Evolutionary conservation across 2,888 invertebrate species (phyloP), one percentile per base, ranked within the genome.

Genomic region (Drosophila melanocephala): DNA sequence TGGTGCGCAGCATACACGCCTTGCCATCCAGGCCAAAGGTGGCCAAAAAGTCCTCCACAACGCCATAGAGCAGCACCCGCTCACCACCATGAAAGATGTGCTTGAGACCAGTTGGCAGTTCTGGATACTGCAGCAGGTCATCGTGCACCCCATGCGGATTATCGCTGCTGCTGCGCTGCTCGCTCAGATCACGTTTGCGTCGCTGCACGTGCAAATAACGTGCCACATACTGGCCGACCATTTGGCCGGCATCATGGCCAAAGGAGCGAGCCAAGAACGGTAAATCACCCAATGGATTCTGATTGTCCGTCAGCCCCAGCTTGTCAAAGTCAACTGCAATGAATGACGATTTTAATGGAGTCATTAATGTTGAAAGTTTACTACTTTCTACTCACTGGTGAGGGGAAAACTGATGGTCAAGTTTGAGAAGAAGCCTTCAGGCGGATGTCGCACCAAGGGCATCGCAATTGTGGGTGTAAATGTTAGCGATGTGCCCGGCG

Each of bases 251-350:
- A 12, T 96, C 95, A 79, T 95, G 95, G 6, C 97, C 96, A 95
- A 97, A 96, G 6, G 96, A 96, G 75, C 97, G 94, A 1, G 96
- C 96, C 80, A 97, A 95, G 6, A 97, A 94, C 0, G 97, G 96
- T 66, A 97, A 93, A 53, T 96, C 96, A 22, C 97, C 97, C 89
- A 97, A 96, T 0, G 97, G 97, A 94, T 97, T 97, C 92, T 97
- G 97, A 92, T 97, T 97, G 92, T 97, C 97, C n/a, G 97, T 97
- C 83, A 97, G 93, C 19, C 97, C 97, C 79, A 97, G 94, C 92
- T 97, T 96, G 93, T 97, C 97, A 92, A 97, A 97, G 91, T 97
- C 97, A 93, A 97, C 97, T 97, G 94, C 4, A 61, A 44, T 26
- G 5, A 16, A 22, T 12, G 28, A 5, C 28, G 12, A 57, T 57